Evolutionary conservation across 2,797 vertebrate species (phyloP), one percentile per base, ranked within the genome.

Genomic region (Falco naumanni): DNA sequence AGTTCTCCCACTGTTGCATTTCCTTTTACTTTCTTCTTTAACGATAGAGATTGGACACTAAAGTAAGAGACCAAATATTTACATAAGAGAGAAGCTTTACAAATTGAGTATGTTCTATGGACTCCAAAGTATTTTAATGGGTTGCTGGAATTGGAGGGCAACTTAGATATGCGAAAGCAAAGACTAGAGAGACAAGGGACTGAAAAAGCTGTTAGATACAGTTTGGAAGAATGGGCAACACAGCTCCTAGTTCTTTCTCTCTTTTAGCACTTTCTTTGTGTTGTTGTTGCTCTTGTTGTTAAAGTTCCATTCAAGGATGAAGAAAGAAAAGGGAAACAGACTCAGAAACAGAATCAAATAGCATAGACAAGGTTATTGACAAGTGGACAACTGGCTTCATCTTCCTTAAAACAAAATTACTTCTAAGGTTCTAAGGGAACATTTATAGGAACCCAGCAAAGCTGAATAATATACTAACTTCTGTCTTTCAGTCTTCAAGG

Each of bases 251-350:
- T 43, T 57, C 2, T 45, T n/a, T 26, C 10, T 54, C 25, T 28
- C 7, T n/a, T 3, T 5, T 9, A 5, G 9, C 11, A 8, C 9
- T 33, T 2, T 14, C 3, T 13, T 7, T 9, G 2, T 12, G 43
- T 4, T 9, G 5, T 11, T 7, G 4, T 6, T 9, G 5, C 37
- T 29, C 37, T 48, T n/a, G 14, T 4, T 16, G 34, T 28, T 9
- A 5, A 22, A 77, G 6, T 24, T 53, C 16, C 6, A 24, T 33
- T 80, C 12, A 47, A 26, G 3, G 29, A 28, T 33, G 45, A 72
- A 57, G 34, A 54, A 68, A 47, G 14, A 43, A 63, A 83, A 20
- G 28, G 28, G 5, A 72, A 86, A 74, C 16, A 57, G 24, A 4
- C 5, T 61, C 17, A 83, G 20, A 22, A 76, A 18, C 3, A 80